Conservation (phyloP, 2,797 vertebrate genomes). For the Poecile montanus region DNA sequence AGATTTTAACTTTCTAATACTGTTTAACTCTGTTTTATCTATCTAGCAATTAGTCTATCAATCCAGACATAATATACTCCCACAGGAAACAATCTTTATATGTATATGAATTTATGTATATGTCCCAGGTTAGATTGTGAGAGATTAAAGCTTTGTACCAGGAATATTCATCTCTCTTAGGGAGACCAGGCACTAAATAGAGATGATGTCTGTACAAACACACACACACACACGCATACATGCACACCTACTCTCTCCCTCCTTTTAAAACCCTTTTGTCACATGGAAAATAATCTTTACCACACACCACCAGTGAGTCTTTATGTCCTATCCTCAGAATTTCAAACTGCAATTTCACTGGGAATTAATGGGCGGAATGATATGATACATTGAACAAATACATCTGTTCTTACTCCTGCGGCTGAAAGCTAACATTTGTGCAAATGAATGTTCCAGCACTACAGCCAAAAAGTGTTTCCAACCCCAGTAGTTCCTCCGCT, state of each 20-base stretch:
- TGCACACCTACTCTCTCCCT: not conserved
- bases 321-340: conserved; percentile 17
- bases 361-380: conserved; percentile 53
- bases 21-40: conserved; percentile 72
- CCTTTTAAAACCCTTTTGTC: conserved; percentile 3
- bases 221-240: too few relatives aligned
- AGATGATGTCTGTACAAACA: not conserved
- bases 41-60: conserved; percentile 76
- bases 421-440: conserved; percentile 56
- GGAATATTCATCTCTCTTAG: conserved; percentile 31
- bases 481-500: not conserved
- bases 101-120: not conserved
- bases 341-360: conserved; percentile 49
- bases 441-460: conserved; percentile 22
- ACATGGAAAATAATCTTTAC: not conserved
- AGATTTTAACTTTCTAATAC: conserved; percentile 73
- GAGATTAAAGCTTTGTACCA: conserved; percentile 49
- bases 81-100: conserved; percentile 49
- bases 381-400: conserved; percentile 63
- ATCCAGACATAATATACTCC: conserved; percentile 64
- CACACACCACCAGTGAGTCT: not conserved
- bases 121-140: conserved; percentile 44
- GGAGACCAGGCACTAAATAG: not conserved
- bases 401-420: conserved; percentile 15
- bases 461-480: conserved; percentile 57